These are phyloP conservation scores for Drosophila imparisetae DNA, from an alignment of 2,888 invertebrate species.

Conservation along the genomic window DNA sequence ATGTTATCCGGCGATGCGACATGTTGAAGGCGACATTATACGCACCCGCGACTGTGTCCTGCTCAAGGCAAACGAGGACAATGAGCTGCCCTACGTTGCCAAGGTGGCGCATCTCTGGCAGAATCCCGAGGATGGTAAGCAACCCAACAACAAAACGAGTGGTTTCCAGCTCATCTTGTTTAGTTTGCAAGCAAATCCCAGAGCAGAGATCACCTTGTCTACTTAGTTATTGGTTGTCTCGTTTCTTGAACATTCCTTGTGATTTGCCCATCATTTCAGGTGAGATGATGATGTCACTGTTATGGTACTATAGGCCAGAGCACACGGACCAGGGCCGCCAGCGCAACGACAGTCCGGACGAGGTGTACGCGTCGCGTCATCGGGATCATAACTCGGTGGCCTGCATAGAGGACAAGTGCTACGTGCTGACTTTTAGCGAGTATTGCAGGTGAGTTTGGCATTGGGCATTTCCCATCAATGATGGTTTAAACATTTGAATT, in stretches of 20 bases:
- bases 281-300: constrained; percentile 98
- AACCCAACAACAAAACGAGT: not conserved
- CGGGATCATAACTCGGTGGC: constrained; percentile 98
- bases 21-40: constrained; percentile 94
- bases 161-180: not conserved
- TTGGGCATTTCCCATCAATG: not conserved
- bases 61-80: constrained; percentile 92
- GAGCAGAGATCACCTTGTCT: not conserved
- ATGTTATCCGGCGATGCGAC: constrained; percentile 96
- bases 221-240: not conserved
- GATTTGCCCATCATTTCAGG: constrained; percentile 86
- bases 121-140: constrained; percentile 94
- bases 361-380: constrained; percentile 98
- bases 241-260: not conserved
- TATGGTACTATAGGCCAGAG: constrained; percentile 99
- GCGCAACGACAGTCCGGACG: constrained; percentile 92
- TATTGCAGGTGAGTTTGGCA: constrained; percentile 92
- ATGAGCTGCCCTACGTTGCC: constrained; percentile 96
- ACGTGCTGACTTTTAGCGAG: constrained; percentile 97
- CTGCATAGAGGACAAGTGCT: constrained; percentile 99
- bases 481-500: not conserved
- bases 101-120: constrained; percentile 98
- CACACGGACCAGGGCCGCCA: constrained; percentile 96
- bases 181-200: not conserved
- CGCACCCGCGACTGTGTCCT: constrained; percentile 95